Percentiles rank a stretch among this genome's conserved stretches.
Evolutionary conservation across 2,113 vertebrate genomes (phyloP).

Genomic region (Symphodus melops): DNA sequence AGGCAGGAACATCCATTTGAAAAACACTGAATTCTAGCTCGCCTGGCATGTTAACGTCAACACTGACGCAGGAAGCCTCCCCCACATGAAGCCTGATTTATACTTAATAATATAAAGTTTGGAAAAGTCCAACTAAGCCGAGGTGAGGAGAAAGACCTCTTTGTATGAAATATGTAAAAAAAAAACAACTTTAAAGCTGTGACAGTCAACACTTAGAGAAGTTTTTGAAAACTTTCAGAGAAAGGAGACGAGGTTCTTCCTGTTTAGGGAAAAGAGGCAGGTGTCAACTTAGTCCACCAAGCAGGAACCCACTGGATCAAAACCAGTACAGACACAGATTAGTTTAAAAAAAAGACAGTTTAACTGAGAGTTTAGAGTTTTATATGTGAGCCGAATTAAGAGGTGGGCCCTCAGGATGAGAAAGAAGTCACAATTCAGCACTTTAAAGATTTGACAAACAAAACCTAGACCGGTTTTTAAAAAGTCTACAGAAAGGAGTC

Average conservation of each 20-base stretch:
- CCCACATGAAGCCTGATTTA: no score
- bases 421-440: neutral
- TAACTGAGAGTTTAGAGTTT: no score
- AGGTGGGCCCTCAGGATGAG: rapidly evolving
- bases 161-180: no score
- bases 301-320: no score
- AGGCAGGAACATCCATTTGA: neutral
- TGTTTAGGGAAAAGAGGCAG: conserved; percentile 57
- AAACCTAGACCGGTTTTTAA: neutral
- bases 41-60: neutral
- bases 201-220: neutral
- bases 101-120: no score
- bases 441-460: neutral
- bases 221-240: neutral
- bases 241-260: neutral
- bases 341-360: no score
- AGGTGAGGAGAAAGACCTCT: no score
- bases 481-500: conserved; percentile 18
- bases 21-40: neutral
- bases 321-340: no score
- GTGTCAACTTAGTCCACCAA: conserved; percentile 30
- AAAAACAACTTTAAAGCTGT: neutral
- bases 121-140: no score
- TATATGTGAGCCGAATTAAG: neutral
- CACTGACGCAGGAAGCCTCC: neutral